Percentiles rank a stretch among this genome's conserved stretches.
phyloP scores from a whole-genome alignment of 2,888 invertebrate genomes.

The Slavum lentiscoides region DNA sequence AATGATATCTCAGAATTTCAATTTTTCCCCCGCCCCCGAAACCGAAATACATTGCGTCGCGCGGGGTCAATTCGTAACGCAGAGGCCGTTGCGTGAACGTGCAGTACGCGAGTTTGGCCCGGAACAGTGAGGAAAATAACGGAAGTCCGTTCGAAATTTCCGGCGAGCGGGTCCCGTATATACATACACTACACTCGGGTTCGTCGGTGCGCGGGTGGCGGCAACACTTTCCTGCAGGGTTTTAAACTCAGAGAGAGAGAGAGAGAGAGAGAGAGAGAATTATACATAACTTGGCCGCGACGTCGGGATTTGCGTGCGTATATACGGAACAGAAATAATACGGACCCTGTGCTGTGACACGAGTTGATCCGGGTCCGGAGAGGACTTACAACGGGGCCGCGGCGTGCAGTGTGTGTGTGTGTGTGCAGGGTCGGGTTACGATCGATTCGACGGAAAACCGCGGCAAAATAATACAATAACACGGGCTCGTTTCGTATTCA shows the following conservation, averaged over 20 bases:
- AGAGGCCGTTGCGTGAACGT: neutral
- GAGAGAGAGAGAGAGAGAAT: neutral
- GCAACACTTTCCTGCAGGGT: neutral
- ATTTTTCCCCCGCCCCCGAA: too few relatives aligned
- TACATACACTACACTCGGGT: neutral
- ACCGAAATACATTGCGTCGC: too few relatives aligned
- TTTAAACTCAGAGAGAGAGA: neutral
- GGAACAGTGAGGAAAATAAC: neutral
- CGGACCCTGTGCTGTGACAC: constrained; percentile 33
- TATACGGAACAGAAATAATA: neutral
- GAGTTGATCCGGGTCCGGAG: constrained; percentile 39
- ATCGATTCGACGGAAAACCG: constrained; percentile 17
- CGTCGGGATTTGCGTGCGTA: constrained; percentile 7
- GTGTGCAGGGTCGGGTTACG: neutral
- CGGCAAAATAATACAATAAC: constrained; percentile 10
- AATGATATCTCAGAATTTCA: too few relatives aligned
- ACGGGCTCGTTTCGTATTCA: constrained; percentile 3
- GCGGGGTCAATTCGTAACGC: too few relatives aligned
- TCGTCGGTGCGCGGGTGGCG: too few relatives aligned
- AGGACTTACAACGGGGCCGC: neutral
- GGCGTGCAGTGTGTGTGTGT: too few relatives aligned
- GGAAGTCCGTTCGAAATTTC: constrained; percentile 42
- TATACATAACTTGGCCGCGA: constrained; percentile 18
- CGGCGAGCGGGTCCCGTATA: neutral
- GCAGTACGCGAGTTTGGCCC: neutral